Conservation (phyloP, 2,797 vertebrate species). For the Valencia hispanica region DNA sequence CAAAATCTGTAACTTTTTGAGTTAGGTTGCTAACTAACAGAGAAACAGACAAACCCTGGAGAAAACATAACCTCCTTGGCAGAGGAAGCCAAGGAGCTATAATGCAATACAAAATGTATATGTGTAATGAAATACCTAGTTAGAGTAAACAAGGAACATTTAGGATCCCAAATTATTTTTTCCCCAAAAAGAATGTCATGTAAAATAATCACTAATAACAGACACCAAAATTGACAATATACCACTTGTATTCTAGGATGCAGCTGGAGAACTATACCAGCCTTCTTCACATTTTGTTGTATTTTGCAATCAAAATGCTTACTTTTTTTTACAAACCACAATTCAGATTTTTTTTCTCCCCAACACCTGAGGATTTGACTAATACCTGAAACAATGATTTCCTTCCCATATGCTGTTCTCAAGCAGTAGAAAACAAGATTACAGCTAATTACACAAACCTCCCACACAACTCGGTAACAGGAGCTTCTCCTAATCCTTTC, state of each 20-base stretch:
- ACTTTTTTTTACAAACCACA: background rate
- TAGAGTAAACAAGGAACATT: background rate
- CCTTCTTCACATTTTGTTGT: background rate
- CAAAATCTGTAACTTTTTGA: no score
- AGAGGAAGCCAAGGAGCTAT: no score
- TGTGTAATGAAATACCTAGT: background rate
- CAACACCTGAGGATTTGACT: background rate
- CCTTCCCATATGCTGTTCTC: background rate
- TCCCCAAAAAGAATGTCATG: no score
- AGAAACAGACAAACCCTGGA: no score
- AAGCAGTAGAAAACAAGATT: background rate
- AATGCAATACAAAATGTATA: background rate
- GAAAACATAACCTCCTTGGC: no score
- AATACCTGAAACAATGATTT: slow-evolving; percentile 3
- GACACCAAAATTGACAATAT: background rate
- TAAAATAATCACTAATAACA: background rate
- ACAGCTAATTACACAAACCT: slow-evolving; percentile 1
- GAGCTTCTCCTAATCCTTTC: background rate
- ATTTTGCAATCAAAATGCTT: background rate
- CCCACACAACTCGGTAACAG: background rate
- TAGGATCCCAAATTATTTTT: background rate
- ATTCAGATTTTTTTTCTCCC: background rate
- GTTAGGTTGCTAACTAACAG: no score
- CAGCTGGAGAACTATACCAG: background rate
- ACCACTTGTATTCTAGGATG: background rate